These are phyloP conservation scores for Monopis laevigella DNA, from an alignment of 2,888 invertebrate species.

Conservation along the genomic window DNA sequence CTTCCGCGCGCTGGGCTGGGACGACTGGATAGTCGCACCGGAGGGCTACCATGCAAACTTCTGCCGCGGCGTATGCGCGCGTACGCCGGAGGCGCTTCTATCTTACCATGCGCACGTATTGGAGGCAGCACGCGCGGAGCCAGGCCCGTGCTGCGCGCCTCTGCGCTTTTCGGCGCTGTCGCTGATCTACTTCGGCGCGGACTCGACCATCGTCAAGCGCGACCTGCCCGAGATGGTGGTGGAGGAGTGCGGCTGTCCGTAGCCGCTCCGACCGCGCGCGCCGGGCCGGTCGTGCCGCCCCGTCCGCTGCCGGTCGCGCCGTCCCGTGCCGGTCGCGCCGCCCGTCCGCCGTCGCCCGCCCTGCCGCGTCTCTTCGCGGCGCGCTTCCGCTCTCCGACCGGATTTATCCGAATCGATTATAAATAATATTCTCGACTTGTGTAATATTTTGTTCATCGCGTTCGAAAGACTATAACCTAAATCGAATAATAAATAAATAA, in stretches of 20 bases:
- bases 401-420: constrained; percentile 60
- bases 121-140: constrained; percentile 88
- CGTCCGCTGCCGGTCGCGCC: constrained; percentile 35
- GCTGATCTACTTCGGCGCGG: constrained; percentile 90
- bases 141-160: constrained; percentile 92
- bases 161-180: constrained; percentile 93
- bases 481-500: constrained; percentile 41
- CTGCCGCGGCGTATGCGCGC: constrained; percentile 89
- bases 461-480: constrained; percentile 67
- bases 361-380: too few relatives aligned
- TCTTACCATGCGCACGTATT: constrained; percentile 92
- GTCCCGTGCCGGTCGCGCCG: constrained; percentile 12
- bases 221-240: constrained; percentile 96
- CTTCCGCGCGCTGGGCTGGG: constrained; percentile 92
- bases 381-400: constrained; percentile 57
- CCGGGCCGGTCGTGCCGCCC: constrained; percentile 23
- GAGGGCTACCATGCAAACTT: constrained; percentile 94
- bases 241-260: constrained; percentile 95
- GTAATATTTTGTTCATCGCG: constrained; percentile 67
- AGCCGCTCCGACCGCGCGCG: constrained; percentile 29
- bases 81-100: constrained; percentile 84
- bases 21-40: constrained; percentile 93
- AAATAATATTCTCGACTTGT: constrained; percentile 47
- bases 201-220: constrained; percentile 90
- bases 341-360: constrained; percentile 6